phyloP scores from a whole-genome alignment of 2,888 invertebrate genomes.

The Agrilus mali region DNA sequence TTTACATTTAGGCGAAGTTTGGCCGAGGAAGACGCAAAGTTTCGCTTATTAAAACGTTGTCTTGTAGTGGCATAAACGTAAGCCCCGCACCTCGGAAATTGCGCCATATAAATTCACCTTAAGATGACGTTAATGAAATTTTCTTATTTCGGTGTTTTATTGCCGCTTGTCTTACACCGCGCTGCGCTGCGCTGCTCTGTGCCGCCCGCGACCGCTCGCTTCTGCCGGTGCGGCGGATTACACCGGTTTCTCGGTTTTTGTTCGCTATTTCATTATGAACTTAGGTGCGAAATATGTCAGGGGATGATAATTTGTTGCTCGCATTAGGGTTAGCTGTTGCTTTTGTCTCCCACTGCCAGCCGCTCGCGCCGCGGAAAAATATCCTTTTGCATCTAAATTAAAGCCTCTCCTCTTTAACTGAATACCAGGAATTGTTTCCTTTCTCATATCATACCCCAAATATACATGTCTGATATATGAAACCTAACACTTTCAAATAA shows the following conservation, averaged over 20 bases:
- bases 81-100: conserved; percentile 36
- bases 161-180: conserved; percentile 23
- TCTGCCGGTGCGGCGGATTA: conserved; percentile 15
- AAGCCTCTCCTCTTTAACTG: too few species aligned
- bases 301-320: conserved; percentile 23
- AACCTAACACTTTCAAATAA: too few species aligned
- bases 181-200: conserved; percentile 15
- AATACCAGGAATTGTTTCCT: too few species aligned
- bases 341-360: too few species aligned
- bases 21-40: conserved; percentile 17
- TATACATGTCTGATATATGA: too few species aligned
- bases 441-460: too few species aligned
- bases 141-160: conserved; percentile 38
- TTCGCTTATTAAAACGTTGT: conserved; percentile 33
- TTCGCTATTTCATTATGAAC: conserved; percentile 23
- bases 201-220: conserved; percentile 17
- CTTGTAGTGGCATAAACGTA: conserved; percentile 24
- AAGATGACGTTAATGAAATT: conserved; percentile 46
- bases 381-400: too few species aligned
- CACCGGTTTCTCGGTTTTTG: conserved; percentile 23
- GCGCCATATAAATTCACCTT: conserved; percentile 41
- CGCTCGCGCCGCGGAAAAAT: too few species aligned
- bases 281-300: conserved; percentile 25
- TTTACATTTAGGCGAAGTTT: too few species aligned
- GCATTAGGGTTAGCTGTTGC: conserved; percentile 7